A percentile compares a stretch with the other conserved stretches of the same genome.
Conservation (phyloP, 1,140 invertebrate species). For the Papilio helenus region DNA sequence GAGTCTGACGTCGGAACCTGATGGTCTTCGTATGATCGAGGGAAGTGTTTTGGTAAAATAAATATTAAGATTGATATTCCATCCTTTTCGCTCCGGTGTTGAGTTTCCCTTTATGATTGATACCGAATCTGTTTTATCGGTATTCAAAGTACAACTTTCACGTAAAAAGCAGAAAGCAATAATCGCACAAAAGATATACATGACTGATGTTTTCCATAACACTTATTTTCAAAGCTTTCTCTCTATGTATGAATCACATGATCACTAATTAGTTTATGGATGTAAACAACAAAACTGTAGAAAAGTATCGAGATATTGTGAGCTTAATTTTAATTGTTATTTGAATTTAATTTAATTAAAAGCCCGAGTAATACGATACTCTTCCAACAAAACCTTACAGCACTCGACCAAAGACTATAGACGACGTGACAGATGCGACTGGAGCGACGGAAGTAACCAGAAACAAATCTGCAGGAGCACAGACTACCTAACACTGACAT, state of each 20-base stretch:
- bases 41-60: slow-evolving; percentile 74
- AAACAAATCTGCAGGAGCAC: neutral
- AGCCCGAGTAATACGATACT: slow-evolving; percentile 8
- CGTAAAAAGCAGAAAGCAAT: slow-evolving; percentile 68
- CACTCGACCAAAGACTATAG: neutral
- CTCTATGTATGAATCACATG: slow-evolving; percentile 32
- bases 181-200: slow-evolving; percentile 72
- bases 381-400: neutral
- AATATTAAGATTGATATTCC: slow-evolving; percentile 78
- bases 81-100: slow-evolving; percentile 71
- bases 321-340: neutral
- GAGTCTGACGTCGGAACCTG: slow-evolving; percentile 60
- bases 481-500: neutral
- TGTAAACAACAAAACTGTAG: neutral
- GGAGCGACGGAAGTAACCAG: neutral
- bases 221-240: slow-evolving; percentile 45
- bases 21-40: slow-evolving; percentile 53
- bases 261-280: slow-evolving; percentile 2
- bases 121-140: slow-evolving; percentile 60
- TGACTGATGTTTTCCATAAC: slow-evolving; percentile 74
- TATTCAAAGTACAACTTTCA: slow-evolving; percentile 54
- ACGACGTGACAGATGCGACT: neutral
- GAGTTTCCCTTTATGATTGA: slow-evolving; percentile 64
- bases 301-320: neutral
- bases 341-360: slow-evolving; percentile 29